A percentile compares a stretch with the other conserved stretches of the same genome.
Conservation (phyloP, 2,113 vertebrate species). For the Cottus gobio region DNA sequence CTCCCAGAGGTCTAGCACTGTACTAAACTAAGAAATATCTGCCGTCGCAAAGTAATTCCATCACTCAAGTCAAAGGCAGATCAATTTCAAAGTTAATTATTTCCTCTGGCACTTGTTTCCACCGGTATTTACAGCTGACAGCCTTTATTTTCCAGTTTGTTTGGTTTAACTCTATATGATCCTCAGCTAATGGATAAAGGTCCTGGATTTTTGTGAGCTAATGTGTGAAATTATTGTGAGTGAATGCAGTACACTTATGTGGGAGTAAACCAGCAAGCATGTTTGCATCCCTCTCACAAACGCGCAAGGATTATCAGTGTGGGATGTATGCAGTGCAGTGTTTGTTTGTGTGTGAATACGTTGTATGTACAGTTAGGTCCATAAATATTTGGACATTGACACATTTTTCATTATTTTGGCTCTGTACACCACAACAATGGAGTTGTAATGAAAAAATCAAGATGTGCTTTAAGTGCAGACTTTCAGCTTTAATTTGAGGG, state of each 20-base stretch:
- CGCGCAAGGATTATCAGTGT: background rate
- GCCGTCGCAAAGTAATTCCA: conserved; percentile 3
- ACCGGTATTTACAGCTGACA: conserved; percentile 19
- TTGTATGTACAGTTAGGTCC: too few relatives aligned
- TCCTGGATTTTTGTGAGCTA: background rate
- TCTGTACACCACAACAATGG: too few relatives aligned
- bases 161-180: conserved; percentile 11
- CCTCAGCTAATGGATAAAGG: background rate
- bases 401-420: too few relatives aligned
- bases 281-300: conserved; percentile 16
- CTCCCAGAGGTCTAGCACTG: conserved; percentile 5
- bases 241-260: conserved; percentile 18
- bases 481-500: too few relatives aligned
- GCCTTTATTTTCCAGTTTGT: conserved; percentile 8
- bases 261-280: conserved; percentile 20
- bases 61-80: conserved; percentile 17
- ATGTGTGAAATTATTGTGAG: conserved; percentile 6
- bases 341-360: conserved; percentile 24
- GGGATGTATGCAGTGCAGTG: conserved; percentile 6
- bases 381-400: too few relatives aligned
- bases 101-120: background rate
- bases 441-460: too few relatives aligned
- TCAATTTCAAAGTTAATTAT: conserved; percentile 4
- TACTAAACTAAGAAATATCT: conserved; percentile 9
- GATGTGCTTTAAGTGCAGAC: too few relatives aligned